Base-by-base conservation (phyloP, 2,797 vertebrate species). In the Enteromius fasciolatus region DNA sequence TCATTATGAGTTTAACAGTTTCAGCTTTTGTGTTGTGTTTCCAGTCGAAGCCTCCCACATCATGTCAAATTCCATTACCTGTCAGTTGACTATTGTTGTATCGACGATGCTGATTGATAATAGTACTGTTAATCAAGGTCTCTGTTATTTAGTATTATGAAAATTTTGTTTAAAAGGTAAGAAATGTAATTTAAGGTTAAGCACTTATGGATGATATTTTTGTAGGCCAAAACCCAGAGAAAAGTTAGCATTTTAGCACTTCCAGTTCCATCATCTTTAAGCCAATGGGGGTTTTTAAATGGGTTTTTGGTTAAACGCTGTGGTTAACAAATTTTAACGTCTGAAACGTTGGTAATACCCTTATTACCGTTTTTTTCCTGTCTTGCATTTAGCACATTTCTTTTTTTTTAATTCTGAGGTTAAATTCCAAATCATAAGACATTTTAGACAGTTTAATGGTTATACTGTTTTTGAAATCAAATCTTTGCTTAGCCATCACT, bases 1-100 rank as follows among this genome's bases (percentile, higher is more conserved):
- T 85, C 41, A 46, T 84, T 76, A 64, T 46, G 54, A 64, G 46
- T 46, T 44, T 76, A 67, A 17, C 33, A 77, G 59, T 68, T 80
- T 61, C 64, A 41, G 52, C 39, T 48, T 39, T 48, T 68, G 44
- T 63, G 31, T 52, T 25, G 41, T 80, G 69, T 63, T 76, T 73
- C 20, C 59, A 72, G 64, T 54, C 8, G 3, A 67, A 41, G 64
- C 50, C 31, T 68, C n/a, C n/a, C 73, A 76, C 54, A 61, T 41
- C 46, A 54, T 36, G 20, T 66, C 18, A 64, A 8, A 33, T 28
- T 78, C 76, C 44, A 66, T 78, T 33, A 64, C 17, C 9, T 39
- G 36, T 31, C 33, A 68, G 14, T 5, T 25, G 20, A 52, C 28
- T 50, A 14, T 36, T 12, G 33, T 50, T 20, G 17, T 46, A 18